Evolutionary conservation across 37 sponge, comb jelly and placozoan genomes (phyloP).

Genomic region (Agelas oroides): DNA sequence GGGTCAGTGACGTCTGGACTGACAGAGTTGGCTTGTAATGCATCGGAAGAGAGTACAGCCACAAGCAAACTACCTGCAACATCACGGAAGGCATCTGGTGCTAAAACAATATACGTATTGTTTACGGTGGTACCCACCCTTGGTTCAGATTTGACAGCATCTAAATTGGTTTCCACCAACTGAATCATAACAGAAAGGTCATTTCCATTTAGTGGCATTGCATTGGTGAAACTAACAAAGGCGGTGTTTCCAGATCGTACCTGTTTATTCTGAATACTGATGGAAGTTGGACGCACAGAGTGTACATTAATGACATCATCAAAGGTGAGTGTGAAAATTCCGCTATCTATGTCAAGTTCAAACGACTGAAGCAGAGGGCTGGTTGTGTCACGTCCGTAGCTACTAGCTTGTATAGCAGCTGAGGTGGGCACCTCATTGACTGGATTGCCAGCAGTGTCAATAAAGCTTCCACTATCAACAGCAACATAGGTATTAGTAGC

Average conservation of each 20-base stretch:
- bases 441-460: conserved; percentile 79
- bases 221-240: conserved; percentile 47
- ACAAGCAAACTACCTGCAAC: conserved; percentile 49
- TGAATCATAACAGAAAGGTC: conserved; percentile 57
- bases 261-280: conserved; percentile 73
- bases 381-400: conserved; percentile 67
- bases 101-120: conserved; percentile 79
- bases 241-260: conserved; percentile 13
- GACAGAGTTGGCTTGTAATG: conserved; percentile 54
- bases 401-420: conserved; percentile 39
- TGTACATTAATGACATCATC: conserved; percentile 82
- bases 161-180: conserved; percentile 51
- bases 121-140: conserved; percentile 51
- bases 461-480: conserved; percentile 44
- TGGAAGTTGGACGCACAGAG: conserved; percentile 37
- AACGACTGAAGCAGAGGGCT: conserved; percentile 67
- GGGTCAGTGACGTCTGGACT: conserved; percentile 65
- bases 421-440: conserved; percentile 15
- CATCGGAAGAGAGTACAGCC: conserved; percentile 64
- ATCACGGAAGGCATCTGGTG: conserved; percentile 59
- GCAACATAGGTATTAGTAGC: conserved; percentile 53
- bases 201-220: conserved; percentile 26
- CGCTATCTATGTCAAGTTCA: conserved; percentile 72
- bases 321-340: conserved; percentile 73
- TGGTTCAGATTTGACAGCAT: conserved; percentile 65